Evolutionary conservation across 2,888 invertebrate species (phyloP).

Genomic region (Dolichopus griseipennis): DNA sequence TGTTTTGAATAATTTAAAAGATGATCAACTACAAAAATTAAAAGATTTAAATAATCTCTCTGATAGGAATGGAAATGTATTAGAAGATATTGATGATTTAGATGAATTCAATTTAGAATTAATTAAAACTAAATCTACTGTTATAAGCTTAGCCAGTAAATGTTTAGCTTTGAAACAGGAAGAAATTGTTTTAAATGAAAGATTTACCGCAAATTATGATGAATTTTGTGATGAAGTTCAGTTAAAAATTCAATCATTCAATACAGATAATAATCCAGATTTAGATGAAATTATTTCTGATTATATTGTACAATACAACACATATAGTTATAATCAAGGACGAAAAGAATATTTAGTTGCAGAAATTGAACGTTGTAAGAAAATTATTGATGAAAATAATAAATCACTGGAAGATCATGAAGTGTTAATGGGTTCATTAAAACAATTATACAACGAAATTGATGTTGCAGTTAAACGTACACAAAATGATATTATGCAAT

Average conservation of each 20-base stretch:
- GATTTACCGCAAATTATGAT: constrained; percentile 30
- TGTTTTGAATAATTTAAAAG: constrained; percentile 33
- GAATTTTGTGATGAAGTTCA: constrained; percentile 32
- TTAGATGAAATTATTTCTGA: constrained; percentile 35
- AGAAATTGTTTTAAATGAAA: constrained; percentile 27
- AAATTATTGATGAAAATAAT: constrained; percentile 27
- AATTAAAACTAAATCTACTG: constrained; percentile 31
- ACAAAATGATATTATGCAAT: constrained; percentile 35
- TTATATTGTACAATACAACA: constrained; percentile 36
- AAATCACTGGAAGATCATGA: constrained; percentile 35
- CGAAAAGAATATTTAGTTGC: constrained; percentile 33
- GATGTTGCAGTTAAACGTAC: constrained; percentile 34
- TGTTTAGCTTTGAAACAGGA: constrained; percentile 30
- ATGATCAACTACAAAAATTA: constrained; percentile 36
- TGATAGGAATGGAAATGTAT: constrained; percentile 16
- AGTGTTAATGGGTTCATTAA: constrained; percentile 33
- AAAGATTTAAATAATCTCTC: constrained; percentile 29
- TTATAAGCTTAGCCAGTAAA: constrained; percentile 33
- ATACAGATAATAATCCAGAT: constrained; percentile 27
- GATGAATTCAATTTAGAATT: constrained; percentile 32
- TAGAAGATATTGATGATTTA: constrained; percentile 23
- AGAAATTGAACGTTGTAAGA: constrained; percentile 33
- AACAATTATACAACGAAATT: constrained; percentile 35
- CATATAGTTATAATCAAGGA: constrained; percentile 30
- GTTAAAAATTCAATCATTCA: constrained; percentile 32